Evolutionary conservation across 2,113 vertebrate genomes (phyloP).

Genomic region (Etheostoma cragini): DNA sequence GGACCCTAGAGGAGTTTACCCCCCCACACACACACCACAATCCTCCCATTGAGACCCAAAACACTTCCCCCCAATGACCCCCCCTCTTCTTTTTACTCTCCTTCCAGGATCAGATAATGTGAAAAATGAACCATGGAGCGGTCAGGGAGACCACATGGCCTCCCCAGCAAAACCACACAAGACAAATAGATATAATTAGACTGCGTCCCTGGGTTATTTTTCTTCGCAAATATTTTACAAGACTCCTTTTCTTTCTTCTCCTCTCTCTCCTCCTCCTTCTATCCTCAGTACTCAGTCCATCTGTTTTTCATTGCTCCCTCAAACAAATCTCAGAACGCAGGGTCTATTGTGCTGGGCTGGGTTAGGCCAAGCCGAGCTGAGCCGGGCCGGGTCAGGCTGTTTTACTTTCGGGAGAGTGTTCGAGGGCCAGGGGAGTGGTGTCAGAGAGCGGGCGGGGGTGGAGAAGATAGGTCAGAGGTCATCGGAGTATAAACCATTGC

Average conservation of each 20-base stretch:
- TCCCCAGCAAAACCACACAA: conserved; percentile 82
- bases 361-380: conserved; percentile 61
- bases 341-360: conserved; percentile 71
- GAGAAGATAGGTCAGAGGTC: conserved; percentile 74
- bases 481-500: conserved; percentile 86
- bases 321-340: conserved; percentile 80
- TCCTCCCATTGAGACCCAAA: conserved; percentile 62
- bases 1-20: conserved; percentile 57
- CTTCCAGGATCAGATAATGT: conserved; percentile 80
- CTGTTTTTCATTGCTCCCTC: conserved; percentile 87
- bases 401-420: conserved; percentile 79
- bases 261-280: conserved; percentile 69
- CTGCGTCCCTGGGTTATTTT: conserved; percentile 87
- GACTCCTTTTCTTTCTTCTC: conserved; percentile 79
- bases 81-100: conserved; percentile 64
- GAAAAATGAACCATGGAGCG: conserved; percentile 82
- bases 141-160: conserved; percentile 75
- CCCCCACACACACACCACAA: conserved; percentile 32
- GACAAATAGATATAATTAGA: conserved; percentile 88
- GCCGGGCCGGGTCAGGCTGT: conserved; percentile 65
- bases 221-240: conserved; percentile 90
- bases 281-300: conserved; percentile 74
- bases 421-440: conserved; percentile 85
- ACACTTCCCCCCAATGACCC: conserved; percentile 45
- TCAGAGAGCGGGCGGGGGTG: conserved; percentile 76